Evolutionary conservation across 2,888 invertebrate species (phyloP).

Genomic region (Ophioninae sp.): DNA sequence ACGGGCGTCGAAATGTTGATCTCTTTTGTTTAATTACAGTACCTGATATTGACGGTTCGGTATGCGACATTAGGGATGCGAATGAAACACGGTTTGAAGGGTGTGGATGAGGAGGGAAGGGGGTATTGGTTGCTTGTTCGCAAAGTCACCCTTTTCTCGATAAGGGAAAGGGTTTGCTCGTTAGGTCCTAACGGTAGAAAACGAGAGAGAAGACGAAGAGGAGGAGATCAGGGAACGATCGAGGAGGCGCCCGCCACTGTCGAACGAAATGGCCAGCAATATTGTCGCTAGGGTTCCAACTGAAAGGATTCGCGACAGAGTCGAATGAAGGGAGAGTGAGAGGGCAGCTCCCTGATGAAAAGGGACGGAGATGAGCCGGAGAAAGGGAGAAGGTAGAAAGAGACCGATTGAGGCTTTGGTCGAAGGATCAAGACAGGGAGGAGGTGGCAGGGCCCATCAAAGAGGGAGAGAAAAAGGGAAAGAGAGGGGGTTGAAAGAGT

Average conservation of each 20-base stretch:
- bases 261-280: conserved; percentile 80
- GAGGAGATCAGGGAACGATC: conserved; percentile 72
- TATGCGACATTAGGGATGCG: conserved; percentile 70
- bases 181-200: conserved; percentile 54
- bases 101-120: conserved; percentile 41
- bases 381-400: conserved; percentile 50
- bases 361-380: conserved; percentile 49
- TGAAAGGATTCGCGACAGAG: conserved; percentile 72
- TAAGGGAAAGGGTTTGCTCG: conserved; percentile 63
- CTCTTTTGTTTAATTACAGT: conserved; percentile 81
- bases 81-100: conserved; percentile 16
- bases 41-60: conserved; percentile 80
- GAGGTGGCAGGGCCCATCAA: conserved; percentile 49
- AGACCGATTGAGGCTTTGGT: conserved; percentile 60
- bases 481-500: conserved; percentile 69
- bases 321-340: conserved; percentile 63
- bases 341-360: conserved; percentile 56
- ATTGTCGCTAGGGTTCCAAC: conserved; percentile 76
- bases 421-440: conserved; percentile 54
- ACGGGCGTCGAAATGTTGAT: conserved; percentile 77
- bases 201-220: conserved; percentile 52
- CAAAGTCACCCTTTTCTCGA: conserved; percentile 78
- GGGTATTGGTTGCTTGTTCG: conserved; percentile 72
- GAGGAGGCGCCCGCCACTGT: conserved; percentile 75
- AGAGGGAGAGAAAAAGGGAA: conserved; percentile 49